These are phyloP conservation scores for Oncorhynchus tshawytscha DNA, from an alignment of 2,113 vertebrate genomes.

Conservation along the genomic window DNA sequence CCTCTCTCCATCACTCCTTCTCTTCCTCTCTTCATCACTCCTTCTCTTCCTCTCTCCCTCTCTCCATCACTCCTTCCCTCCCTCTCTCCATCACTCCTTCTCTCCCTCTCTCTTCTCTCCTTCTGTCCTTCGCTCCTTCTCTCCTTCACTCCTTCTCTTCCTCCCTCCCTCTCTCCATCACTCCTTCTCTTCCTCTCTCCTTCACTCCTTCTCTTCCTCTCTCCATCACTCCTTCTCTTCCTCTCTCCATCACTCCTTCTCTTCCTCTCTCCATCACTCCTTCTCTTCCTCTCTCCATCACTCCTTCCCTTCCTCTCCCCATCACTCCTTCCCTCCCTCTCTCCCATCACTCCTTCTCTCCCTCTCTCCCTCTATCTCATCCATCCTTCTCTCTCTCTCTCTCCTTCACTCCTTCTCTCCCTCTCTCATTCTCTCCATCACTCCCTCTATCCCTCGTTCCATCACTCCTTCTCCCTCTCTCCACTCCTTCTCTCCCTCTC, in stretches of 20 bases:
- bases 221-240: not conserved
- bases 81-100: constrained; percentile 8
- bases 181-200: not conserved
- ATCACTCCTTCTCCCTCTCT: not conserved
- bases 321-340: no score
- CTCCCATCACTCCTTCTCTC: not conserved
- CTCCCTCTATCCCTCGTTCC: not conserved
- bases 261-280: no score
- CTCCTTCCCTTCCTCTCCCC: not conserved
- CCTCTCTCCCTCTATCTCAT: no score
- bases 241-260: not conserved
- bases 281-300: not conserved
- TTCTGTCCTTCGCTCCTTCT: not conserved
- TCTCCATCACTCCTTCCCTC: constrained; percentile 22
- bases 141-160: not conserved
- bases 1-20: not conserved
- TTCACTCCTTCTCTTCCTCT: not conserved
- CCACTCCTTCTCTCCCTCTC: not conserved
- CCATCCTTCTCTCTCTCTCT: not conserved
- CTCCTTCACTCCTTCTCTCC: not conserved
- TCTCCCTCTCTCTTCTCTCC: not conserved
- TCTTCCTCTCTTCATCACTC: not conserved
- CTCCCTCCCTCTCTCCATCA: not conserved
- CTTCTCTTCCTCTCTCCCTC: constrained; percentile 3
- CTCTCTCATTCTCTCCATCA: not conserved